Percentiles rank a stretch among this genome's conserved stretches.
Conservation (phyloP, 37 sponge, comb jelly and placozoan genomes). For the Oscarella lobularis region DNA sequence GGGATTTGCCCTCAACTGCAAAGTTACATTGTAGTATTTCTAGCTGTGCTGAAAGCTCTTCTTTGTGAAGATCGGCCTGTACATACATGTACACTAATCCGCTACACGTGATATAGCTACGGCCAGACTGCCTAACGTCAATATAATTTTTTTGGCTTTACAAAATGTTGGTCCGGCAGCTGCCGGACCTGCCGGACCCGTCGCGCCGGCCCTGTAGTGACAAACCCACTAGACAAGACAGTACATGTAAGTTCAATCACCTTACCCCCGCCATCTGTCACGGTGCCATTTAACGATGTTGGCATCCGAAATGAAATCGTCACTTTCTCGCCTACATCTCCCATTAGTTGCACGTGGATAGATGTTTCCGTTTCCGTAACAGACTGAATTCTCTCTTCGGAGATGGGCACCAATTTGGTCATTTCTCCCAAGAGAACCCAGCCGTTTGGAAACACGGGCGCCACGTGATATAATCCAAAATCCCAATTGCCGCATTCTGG, state of each 20-base stretch:
- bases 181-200: no score
- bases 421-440: constrained; percentile 52
- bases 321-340: constrained; percentile 40
- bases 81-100: no score
- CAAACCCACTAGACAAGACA: constrained; percentile 18
- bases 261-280: background rate
- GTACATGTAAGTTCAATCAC: constrained; percentile 25
- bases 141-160: no score
- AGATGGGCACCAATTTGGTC: constrained; percentile 35
- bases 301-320: constrained; percentile 13
- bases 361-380: background rate
- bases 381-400: constrained; percentile 23
- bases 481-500: constrained; percentile 19
- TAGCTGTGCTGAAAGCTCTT: no score
- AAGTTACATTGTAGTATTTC: no score
- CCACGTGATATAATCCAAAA: constrained; percentile 39
- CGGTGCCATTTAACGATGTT: no score
- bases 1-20: no score
- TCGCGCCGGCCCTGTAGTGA: constrained; percentile 2
- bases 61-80: no score
- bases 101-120: no score
- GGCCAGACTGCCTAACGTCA: no score
- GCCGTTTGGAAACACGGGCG: constrained; percentile 29
- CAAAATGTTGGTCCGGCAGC: no score
- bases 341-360: constrained; percentile 16